These are phyloP conservation scores for Lithophane ornitopus DNA, from an alignment of 2,888 invertebrate species.

Conservation along the genomic window DNA sequence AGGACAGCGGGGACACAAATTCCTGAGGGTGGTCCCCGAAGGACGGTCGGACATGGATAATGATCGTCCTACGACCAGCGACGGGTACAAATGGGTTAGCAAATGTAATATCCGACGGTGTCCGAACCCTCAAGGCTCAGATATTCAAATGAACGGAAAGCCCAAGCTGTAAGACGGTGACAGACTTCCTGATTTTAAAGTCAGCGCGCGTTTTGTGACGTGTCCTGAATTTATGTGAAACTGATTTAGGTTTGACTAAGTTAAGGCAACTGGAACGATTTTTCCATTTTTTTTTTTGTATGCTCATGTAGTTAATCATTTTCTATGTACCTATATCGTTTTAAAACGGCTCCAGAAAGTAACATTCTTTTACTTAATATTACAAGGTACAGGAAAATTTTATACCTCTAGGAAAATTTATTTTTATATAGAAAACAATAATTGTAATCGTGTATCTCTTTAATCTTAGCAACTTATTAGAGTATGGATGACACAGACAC, in stretches of 20 bases:
- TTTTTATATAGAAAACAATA: neutral
- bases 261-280: slow-evolving; percentile 14
- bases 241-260: slow-evolving; percentile 44
- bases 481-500: too few species aligned
- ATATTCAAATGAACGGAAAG: slow-evolving; percentile 83
- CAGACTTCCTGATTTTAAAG: slow-evolving; percentile 78
- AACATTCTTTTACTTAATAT: neutral
- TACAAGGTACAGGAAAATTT: neutral
- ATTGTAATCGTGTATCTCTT: neutral
- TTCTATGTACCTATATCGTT: neutral
- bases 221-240: slow-evolving; percentile 57
- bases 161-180: slow-evolving; percentile 71
- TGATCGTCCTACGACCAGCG: slow-evolving; percentile 85
- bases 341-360: too few species aligned
- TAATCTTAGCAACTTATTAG: neutral
- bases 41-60: slow-evolving; percentile 87
- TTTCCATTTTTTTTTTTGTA: neutral
- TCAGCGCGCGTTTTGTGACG: slow-evolving; percentile 67
- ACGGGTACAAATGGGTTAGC: slow-evolving; percentile 90
- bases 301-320: neutral
- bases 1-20: slow-evolving; percentile 80
- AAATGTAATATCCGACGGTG: slow-evolving; percentile 89
- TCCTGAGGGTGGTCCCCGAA: slow-evolving; percentile 82
- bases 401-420: neutral
- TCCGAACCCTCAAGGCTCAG: slow-evolving; percentile 77